Percentiles rank a stretch among this genome's conserved stretches.
Conservation (phyloP, 2,888 invertebrate genomes). For the Arrhopalites spinosus region DNA sequence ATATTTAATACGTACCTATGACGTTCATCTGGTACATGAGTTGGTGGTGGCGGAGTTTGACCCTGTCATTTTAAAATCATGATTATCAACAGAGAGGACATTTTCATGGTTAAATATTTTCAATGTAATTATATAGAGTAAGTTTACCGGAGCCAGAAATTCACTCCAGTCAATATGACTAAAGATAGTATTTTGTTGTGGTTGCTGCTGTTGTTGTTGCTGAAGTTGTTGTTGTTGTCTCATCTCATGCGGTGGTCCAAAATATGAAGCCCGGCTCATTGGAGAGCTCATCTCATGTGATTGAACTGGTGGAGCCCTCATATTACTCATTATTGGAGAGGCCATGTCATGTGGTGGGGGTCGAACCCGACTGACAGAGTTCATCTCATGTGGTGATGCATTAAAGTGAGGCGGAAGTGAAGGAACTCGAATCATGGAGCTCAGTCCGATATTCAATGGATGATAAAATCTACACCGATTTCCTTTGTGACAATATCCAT, state of each 20-base stretch:
- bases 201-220: conserved; percentile 12
- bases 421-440: conserved; percentile 35
- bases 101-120: no score
- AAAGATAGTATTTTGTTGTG: conserved; percentile 43
- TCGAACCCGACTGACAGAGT: no score
- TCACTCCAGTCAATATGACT: conserved; percentile 55
- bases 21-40: conserved; percentile 44
- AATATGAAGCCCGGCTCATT: no score
- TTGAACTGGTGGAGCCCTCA: no score
- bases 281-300: no score
- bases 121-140: no score
- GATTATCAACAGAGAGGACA: no score
- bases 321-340: no score
- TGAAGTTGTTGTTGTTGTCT: no score
- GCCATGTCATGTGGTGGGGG: no score
- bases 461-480: conserved; percentile 54
- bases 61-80: no score
- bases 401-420: conserved; percentile 34
- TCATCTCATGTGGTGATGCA: not conserved
- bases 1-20: conserved; percentile 1
- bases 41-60: conserved; percentile 50
- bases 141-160: conserved; percentile 49
- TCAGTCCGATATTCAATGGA: conserved; percentile 40
- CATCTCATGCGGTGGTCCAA: not conserved
- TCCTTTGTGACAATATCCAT: conserved; percentile 51